Evolutionary conservation across 2,888 invertebrate genomes (phyloP), one percentile per base, ranked within the genome.

Genomic region (Parelbella ahira): DNA sequence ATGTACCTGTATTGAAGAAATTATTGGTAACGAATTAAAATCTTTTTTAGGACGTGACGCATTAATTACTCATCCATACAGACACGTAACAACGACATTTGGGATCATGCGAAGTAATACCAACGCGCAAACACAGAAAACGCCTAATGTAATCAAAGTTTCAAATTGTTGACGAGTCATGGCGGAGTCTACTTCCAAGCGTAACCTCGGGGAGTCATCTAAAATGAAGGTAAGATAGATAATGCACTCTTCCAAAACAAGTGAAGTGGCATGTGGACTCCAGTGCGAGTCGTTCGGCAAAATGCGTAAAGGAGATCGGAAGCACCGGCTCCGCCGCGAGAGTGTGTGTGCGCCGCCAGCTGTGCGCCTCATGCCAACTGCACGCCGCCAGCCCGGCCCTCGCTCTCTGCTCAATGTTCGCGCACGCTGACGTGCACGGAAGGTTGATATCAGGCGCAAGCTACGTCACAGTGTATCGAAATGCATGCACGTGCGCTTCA

Each of bases 241-340:
- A 25, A n/a, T 9, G 27, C 21, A 34, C 33, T 33, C 25, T 33
- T 6, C 8, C 19, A 20, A 41, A 24, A 41, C 25, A 19, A 34
- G 33, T 10, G 23, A 21, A 13, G 34, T 25, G 34, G 24, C 15
- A 7, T 4, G 29, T 30, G 38, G 38, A 33, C 41, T 41, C 41
- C 41, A 39, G 32, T 41, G 41, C 27, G 20, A 33, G 41, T 24
- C 5, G 29, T 9, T 29, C 28, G 42, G 34, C 28, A 36, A 60
- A 58, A 56, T 58, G 59, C 53, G 64, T 59, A 60, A 63, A 63
- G 74, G 69, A 71, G 62, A 65, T 66, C 69, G 70, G 70, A 70
- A 74, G 69, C 73, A 75, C 83, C 84, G 82, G 83, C 84, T 81
- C 86, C 86, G 82, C 78, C 78, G 77, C 86, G 78, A 69, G 73